Conservation (phyloP, 2,888 invertebrate genomes). For the Drosophila tripunctata region DNA sequence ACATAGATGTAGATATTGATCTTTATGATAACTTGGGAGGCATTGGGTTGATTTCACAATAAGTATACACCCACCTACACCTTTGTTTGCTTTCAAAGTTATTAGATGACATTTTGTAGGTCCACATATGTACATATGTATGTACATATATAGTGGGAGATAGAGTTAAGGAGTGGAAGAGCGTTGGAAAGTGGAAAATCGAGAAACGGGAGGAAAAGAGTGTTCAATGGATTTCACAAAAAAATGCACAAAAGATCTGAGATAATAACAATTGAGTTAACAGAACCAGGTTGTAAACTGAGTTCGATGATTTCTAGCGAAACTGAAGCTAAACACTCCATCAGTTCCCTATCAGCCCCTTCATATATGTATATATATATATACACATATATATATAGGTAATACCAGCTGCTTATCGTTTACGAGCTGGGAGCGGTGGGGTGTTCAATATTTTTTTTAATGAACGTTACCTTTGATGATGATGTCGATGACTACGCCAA, state of each 20-base stretch:
- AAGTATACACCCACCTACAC: slow-evolving; percentile 2
- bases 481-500: slow-evolving; percentile 25
- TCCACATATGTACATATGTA: not conserved
- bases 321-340: slow-evolving; percentile 37
- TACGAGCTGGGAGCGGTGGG: slow-evolving; percentile 47
- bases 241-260: slow-evolving; percentile 57
- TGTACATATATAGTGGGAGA: not conserved
- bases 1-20: slow-evolving; percentile 22
- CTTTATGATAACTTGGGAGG: slow-evolving; percentile 16
- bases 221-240: slow-evolving; percentile 36
- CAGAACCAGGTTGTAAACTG: slow-evolving; percentile 55
- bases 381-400: slow-evolving; percentile 2
- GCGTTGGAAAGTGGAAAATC: not conserved
- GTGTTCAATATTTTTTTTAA: slow-evolving; percentile 65
- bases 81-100: slow-evolving; percentile 23
- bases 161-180: not conserved
- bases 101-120: slow-evolving; percentile 25
- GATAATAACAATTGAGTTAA: slow-evolving; percentile 69
- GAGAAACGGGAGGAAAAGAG: not conserved
- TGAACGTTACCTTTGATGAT: slow-evolving; percentile 54
- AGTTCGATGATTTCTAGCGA: slow-evolving; percentile 59
- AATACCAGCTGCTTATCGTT: slow-evolving; percentile 63
- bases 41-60: slow-evolving; percentile 19
- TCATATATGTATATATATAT: slow-evolving; percentile 16
- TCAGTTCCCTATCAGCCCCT: slow-evolving; percentile 45